phyloP scores from a whole-genome alignment of 2,113 vertebrate species.

The Tyto alba region DNA sequence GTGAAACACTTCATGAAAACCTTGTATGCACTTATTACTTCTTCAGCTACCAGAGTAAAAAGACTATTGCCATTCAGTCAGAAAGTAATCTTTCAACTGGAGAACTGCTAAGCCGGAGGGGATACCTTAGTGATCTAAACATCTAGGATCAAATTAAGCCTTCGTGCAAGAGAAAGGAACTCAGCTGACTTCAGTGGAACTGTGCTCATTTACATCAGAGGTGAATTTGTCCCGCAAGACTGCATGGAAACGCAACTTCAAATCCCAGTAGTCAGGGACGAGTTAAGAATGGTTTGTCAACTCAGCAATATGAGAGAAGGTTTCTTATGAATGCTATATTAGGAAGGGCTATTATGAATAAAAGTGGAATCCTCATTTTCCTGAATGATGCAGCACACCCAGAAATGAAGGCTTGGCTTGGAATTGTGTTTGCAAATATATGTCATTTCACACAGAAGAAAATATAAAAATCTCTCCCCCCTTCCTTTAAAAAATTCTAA shows the following conservation, averaged over 20 bases:
- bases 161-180: background rate
- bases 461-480: background rate
- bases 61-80: background rate
- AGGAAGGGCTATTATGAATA: background rate
- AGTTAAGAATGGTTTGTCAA: background rate
- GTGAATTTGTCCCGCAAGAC: background rate
- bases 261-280: background rate
- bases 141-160: background rate
- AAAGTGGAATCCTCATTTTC: background rate
- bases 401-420: background rate
- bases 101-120: conserved; percentile 10
- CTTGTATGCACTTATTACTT: background rate
- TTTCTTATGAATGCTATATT: background rate
- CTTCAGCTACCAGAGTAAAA: background rate
- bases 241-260: background rate
- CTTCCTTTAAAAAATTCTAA: background rate
- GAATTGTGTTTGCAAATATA: background rate
- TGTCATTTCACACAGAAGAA: background rate
- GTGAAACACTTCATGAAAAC: background rate
- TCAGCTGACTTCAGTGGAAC: background rate
- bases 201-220: background rate
- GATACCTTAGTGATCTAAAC: conserved; percentile 23
- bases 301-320: background rate
- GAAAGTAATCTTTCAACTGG: background rate
- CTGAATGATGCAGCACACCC: background rate